phyloP scores from a whole-genome alignment of 2,797 vertebrate species.

The Sphenopsis melanotis region DNA sequence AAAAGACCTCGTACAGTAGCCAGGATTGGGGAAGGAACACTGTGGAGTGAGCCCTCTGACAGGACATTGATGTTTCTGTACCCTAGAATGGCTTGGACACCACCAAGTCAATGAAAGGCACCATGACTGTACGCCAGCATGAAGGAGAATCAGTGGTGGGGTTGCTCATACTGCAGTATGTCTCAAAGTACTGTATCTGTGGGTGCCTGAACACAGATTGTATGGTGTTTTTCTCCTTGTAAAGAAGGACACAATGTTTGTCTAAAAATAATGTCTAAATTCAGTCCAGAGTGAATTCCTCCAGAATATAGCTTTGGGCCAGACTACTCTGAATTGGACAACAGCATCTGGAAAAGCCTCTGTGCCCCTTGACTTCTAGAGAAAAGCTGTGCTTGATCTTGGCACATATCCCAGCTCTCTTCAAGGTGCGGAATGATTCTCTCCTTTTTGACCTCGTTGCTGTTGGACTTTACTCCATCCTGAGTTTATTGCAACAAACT shows the following conservation, averaged over 20 bases:
- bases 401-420: background rate
- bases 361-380: background rate
- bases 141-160: background rate
- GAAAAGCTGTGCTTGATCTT: background rate
- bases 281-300: background rate
- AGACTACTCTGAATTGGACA: slow-evolving; percentile 9
- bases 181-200: background rate
- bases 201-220: background rate
- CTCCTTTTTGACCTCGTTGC: slow-evolving; percentile 6
- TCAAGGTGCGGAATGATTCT: background rate
- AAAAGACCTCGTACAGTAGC: background rate
- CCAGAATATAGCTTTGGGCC: background rate
- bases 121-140: background rate
- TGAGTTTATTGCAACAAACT: background rate
- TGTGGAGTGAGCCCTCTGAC: background rate
- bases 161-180: background rate
- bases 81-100: background rate
- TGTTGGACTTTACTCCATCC: background rate
- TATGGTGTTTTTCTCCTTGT: background rate
- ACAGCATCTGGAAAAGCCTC: slow-evolving; percentile 2
- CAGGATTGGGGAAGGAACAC: background rate
- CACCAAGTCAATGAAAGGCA: rapidly evolving
- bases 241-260: background rate
- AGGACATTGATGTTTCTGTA: background rate
- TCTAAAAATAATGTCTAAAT: slow-evolving; percentile 10